These are phyloP conservation scores for Chiroxiphia lanceolata DNA, from an alignment of 2,797 vertebrate species.

Conservation along the genomic window DNA sequence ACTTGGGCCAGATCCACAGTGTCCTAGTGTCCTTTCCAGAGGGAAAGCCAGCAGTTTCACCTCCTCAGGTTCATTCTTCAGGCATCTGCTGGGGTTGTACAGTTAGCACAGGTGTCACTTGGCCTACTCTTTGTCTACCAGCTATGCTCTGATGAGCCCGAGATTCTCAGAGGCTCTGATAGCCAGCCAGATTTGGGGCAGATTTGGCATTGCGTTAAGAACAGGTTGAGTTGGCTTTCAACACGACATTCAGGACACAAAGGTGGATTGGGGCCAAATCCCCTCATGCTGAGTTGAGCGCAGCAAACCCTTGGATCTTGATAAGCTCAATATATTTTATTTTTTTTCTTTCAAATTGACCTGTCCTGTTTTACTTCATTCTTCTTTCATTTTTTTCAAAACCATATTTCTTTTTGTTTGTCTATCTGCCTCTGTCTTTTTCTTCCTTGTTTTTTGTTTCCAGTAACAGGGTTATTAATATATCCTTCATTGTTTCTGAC, in stretches of 20 bases:
- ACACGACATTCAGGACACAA: neutral
- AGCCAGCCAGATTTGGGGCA: neutral
- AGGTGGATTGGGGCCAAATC: neutral
- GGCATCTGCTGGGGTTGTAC: too few relatives aligned
- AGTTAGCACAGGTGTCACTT: neutral
- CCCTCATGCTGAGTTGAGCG: neutral
- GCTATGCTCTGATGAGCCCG: neutral
- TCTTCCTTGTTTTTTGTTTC: neutral
- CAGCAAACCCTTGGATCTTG: neutral
- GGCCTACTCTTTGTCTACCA: neutral
- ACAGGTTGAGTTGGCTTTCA: neutral
- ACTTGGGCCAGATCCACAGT: neutral
- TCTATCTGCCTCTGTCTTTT: neutral
- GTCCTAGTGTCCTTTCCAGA: neutral
- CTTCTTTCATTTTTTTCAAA: neutral
- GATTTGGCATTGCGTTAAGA: neutral
- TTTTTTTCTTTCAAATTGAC: neutral
- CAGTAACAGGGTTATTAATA: neutral
- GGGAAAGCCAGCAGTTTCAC: neutral
- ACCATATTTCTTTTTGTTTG: neutral
- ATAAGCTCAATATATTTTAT: neutral
- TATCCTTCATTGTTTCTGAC: slow-evolving; percentile 20
- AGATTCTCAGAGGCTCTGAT: neutral
- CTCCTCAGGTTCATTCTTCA: neutral
- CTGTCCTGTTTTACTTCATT: neutral